Conservation (phyloP, 2,888 invertebrate species). For the Ormyrus pomaceus region DNA sequence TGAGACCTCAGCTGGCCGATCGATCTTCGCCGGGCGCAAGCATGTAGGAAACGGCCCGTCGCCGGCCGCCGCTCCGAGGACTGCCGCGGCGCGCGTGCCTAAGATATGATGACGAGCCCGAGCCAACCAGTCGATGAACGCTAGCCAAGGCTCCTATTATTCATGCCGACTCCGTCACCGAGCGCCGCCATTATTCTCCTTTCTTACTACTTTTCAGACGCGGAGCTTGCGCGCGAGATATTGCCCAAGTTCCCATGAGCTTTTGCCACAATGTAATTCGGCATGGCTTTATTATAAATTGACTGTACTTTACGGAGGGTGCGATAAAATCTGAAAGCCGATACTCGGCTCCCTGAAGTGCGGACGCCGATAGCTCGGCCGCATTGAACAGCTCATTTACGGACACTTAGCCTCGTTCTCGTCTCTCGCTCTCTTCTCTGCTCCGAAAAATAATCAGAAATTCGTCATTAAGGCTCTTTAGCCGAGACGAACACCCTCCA, state of each 20-base stretch:
- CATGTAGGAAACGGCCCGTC: slow-evolving; percentile 27
- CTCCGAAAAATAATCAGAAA: slow-evolving; percentile 38
- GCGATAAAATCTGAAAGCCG: too few species aligned
- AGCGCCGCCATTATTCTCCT: too few species aligned
- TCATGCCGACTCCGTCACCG: slow-evolving; percentile 57
- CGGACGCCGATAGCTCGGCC: background rate
- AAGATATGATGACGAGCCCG: too few species aligned
- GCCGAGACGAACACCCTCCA: background rate
- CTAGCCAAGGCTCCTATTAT: slow-evolving; percentile 57
- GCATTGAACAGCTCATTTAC: slow-evolving; percentile 36
- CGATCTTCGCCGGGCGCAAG: slow-evolving; percentile 5
- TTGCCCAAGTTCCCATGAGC: too few species aligned
- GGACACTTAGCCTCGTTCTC: slow-evolving; percentile 52
- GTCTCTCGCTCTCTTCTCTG: slow-evolving; percentile 19
- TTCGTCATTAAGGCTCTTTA: slow-evolving; percentile 16
- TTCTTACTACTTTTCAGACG: too few species aligned
- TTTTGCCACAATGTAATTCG: too few species aligned
- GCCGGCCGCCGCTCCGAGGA: too few species aligned
- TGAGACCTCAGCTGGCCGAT: slow-evolving; percentile 1
- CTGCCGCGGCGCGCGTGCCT: too few species aligned
- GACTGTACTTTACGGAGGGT: too few species aligned
- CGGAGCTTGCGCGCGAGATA: too few species aligned
- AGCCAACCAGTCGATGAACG: slow-evolving; percentile 5
- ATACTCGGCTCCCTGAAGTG: too few species aligned
- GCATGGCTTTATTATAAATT: too few species aligned